phyloP scores from a whole-genome alignment of 2,113 vertebrate species.

The Anseranas semipalmata region DNA sequence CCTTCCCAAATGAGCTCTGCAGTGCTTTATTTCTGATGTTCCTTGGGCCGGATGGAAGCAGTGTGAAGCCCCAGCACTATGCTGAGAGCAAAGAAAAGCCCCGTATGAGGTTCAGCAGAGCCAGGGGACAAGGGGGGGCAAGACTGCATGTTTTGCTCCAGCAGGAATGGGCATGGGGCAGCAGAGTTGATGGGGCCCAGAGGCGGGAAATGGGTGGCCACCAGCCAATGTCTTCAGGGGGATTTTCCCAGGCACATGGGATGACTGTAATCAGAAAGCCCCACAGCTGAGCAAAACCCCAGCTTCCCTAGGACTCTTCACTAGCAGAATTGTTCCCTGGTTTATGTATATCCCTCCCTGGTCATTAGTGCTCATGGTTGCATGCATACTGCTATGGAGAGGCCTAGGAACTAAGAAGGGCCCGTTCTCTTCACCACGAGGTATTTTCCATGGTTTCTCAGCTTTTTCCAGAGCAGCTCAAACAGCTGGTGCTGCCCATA shows the following conservation, averaged over 20 bases:
- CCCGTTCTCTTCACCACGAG: rapidly evolving
- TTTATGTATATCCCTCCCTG: rapidly evolving
- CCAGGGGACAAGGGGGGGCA: background rate
- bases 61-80: rapidly evolving
- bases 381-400: rapidly evolving
- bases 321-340: background rate
- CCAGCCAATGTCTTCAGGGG: rapidly evolving
- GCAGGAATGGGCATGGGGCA: background rate
- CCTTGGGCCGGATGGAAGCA: background rate
- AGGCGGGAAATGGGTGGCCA: background rate
- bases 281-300: background rate
- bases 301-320: background rate
- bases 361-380: background rate
- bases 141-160: background rate
- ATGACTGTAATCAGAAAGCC: background rate
- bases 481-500: background rate
- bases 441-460: background rate
- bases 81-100: background rate
- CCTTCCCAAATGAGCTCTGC: background rate
- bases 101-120: background rate
- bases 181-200: background rate
- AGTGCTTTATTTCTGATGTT: background rate
- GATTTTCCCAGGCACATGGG: background rate
- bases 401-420: background rate
- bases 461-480: background rate